These are phyloP conservation scores for Serripes groenlandicus DNA, from an alignment of 2,888 invertebrate genomes.

Conservation along the genomic window DNA sequence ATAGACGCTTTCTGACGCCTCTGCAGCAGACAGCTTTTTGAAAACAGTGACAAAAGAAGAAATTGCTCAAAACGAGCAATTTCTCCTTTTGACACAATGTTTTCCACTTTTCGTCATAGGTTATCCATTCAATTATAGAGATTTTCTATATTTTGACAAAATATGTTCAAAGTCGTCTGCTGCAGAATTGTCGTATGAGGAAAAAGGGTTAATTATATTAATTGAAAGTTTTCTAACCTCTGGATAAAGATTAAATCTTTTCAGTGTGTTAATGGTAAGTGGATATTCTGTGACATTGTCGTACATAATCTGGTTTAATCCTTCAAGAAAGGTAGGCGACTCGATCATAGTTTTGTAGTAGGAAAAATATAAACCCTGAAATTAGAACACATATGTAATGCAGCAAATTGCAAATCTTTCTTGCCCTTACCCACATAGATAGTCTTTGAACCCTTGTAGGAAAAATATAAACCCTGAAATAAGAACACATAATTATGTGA, in stretches of 20 bases:
- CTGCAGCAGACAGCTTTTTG: not conserved
- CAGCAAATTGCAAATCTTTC: not conserved
- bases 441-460: not conserved
- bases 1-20: not conserved
- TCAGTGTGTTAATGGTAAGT: conserved; percentile 92
- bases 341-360: conserved; percentile 94
- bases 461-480: not conserved
- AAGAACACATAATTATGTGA: too few relatives aligned
- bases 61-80: not conserved
- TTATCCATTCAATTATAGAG: too few relatives aligned
- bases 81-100: not conserved
- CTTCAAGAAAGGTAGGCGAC: conserved; percentile 89
- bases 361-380: conserved; percentile 93
- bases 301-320: conserved; percentile 89
- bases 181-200: too few relatives aligned
- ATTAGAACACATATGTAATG: conserved; percentile 43
- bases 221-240: conserved; percentile 89
- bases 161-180: too few relatives aligned
- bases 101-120: too few relatives aligned
- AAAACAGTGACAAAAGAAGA: not conserved
- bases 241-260: conserved; percentile 94
- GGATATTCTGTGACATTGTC: conserved; percentile 94
- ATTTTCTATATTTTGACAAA: too few relatives aligned
- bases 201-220: not conserved
- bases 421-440: not conserved